Conservation (phyloP, 2,113 vertebrate species). For the Lasiurus cinereus region DNA sequence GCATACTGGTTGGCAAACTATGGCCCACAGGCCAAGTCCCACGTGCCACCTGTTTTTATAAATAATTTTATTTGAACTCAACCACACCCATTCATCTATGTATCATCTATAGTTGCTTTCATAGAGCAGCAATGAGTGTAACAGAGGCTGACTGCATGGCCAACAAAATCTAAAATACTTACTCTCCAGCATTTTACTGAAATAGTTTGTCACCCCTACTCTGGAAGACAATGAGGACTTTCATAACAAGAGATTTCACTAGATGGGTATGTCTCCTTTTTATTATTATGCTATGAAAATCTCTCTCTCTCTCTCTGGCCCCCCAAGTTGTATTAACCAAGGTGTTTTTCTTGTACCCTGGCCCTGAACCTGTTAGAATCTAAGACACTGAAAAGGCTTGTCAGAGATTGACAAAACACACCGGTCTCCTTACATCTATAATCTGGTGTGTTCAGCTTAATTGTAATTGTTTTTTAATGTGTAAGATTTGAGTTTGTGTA, state of each 20-base stretch:
- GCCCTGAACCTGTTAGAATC: not conserved
- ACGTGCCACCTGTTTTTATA: not conserved
- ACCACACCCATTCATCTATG: not conserved
- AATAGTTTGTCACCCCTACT: not conserved
- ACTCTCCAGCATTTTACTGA: not conserved
- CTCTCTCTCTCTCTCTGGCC: slow-evolving; percentile 6
- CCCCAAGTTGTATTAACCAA: not conserved
- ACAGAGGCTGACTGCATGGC: not conserved
- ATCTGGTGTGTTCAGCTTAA: not conserved
- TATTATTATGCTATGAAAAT: not conserved
- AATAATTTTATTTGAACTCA: not conserved
- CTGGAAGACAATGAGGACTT: slow-evolving; percentile 12
- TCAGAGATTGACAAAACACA: not conserved
- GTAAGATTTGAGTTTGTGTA: slow-evolving; percentile 9
- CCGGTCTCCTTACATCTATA: not conserved
- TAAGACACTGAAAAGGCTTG: not conserved
- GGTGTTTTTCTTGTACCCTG: not conserved
- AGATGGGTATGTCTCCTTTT: not conserved
- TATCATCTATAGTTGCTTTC: not conserved
- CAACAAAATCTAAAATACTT: slow-evolving; percentile 8
- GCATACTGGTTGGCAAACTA: not conserved
- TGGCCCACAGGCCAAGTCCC: not conserved
- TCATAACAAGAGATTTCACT: not conserved
- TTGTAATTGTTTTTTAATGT: not conserved
- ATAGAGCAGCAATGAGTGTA: not conserved